Conservation (phyloP, 2,797 vertebrate genomes). For the Acanthornis magna region DNA sequence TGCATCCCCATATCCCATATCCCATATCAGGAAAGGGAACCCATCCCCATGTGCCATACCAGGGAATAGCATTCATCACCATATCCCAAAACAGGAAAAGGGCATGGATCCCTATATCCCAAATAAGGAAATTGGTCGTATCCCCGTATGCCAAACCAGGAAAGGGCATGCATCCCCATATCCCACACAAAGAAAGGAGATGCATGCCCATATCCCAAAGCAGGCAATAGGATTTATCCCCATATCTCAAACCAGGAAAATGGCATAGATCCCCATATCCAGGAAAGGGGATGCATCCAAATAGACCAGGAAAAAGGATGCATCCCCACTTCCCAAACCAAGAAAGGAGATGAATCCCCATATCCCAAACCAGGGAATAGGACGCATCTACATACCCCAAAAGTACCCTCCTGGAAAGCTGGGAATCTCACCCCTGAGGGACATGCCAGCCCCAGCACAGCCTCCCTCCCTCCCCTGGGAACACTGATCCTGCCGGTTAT, state of each 20-base stretch:
- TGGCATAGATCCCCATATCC: not conserved
- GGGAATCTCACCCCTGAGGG: not conserved
- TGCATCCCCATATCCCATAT: rapidly evolving
- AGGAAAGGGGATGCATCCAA: not conserved
- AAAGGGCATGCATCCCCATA: not conserved
- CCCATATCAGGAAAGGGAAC: not conserved
- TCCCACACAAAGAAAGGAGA: not conserved
- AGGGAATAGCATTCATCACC: rapidly evolving
- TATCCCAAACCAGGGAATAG: not conserved
- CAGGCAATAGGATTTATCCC: not conserved
- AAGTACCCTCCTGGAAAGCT: not conserved
- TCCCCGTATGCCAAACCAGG: not conserved
- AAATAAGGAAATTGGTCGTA: not conserved
- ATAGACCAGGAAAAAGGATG: not conserved
- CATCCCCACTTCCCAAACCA: rapidly evolving
- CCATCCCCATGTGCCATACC: too few species aligned
- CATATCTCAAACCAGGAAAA: not conserved
- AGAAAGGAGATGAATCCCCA: not conserved
- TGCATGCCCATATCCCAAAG: not conserved
- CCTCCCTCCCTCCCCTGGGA: not conserved
- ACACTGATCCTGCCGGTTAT: not conserved
- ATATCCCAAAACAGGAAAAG: not conserved
- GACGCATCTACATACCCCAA: not conserved
- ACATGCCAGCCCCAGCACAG: not conserved
- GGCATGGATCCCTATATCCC: not conserved